A percentile compares a stretch with the other conserved stretches of the same genome.
Conservation (phyloP, 2,888 invertebrate species). For the Acanthacorydalis orientalis region DNA sequence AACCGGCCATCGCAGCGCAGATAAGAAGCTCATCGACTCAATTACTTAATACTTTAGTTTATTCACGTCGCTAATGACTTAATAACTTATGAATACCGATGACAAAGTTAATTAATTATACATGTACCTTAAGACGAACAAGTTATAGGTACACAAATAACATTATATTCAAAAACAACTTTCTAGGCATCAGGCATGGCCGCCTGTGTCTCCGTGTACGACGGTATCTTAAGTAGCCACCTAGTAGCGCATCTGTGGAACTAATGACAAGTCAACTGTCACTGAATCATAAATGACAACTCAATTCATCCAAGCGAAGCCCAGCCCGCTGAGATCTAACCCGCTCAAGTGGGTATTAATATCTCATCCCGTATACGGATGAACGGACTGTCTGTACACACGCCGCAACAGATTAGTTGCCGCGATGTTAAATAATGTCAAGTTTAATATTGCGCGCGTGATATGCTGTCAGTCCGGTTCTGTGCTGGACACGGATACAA, state of each 20-base stretch:
- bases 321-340: neutral
- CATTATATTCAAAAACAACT: neutral
- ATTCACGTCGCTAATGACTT: neutral
- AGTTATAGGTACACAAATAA: neutral
- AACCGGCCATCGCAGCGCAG: neutral
- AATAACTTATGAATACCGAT: slow-evolving; percentile 2
- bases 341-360: too few species aligned
- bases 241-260: slow-evolving; percentile 1
- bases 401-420: too few species aligned
- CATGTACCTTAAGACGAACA: neutral
- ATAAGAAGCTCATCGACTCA: neutral
- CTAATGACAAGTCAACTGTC: slow-evolving; percentile 3
- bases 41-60: neutral
- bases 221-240: slow-evolving; percentile 1
- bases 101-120: slow-evolving; percentile 2
- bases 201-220: too few species aligned
- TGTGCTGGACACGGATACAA: too few species aligned
- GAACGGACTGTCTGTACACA: too few species aligned
- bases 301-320: slow-evolving; percentile 3
- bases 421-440: too few species aligned
- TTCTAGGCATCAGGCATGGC: neutral
- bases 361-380: too few species aligned
- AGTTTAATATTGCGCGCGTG: too few species aligned
- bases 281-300: slow-evolving; percentile 3
- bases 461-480: too few species aligned